Percentiles rank a stretch among this genome's conserved stretches.
Conservation (phyloP, 2,113 vertebrate species). For the Delphinapterus leucas region DNA sequence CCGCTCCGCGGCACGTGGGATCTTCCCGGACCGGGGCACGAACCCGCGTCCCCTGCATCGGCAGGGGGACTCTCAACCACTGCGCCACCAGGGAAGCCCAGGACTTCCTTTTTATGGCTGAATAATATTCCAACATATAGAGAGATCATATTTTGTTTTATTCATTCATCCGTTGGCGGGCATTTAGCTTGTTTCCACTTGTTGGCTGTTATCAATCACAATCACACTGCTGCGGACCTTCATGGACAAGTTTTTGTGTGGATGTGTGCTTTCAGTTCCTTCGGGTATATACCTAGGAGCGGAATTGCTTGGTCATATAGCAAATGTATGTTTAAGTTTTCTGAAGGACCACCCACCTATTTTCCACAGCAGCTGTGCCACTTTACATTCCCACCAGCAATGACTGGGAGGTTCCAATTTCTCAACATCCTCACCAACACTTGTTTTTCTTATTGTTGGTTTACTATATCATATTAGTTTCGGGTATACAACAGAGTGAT, state of each 20-base stretch:
- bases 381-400: fast-evolving
- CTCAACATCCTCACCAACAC: not conserved
- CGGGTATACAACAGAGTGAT: not conserved
- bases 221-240: too few species aligned
- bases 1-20: too few species aligned
- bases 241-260: not conserved
- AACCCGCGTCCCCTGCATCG: too few species aligned
- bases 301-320: not conserved
- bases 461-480: not conserved
- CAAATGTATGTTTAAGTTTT: not conserved
- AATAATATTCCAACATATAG: not conserved
- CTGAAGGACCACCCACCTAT: not conserved
- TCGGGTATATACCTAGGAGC: too few species aligned
- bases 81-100: too few species aligned
- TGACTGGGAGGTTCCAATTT: fast-evolving
- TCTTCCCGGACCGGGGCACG: too few species aligned
- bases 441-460: not conserved
- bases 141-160: not conserved
- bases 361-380: not conserved
- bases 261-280: too few species aligned
- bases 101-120: not conserved
- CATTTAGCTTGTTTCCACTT: not conserved
- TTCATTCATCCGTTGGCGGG: not conserved
- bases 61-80: too few species aligned
- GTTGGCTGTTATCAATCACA: not conserved